These are phyloP conservation scores for Nothobranchius kuhntae DNA, from an alignment of 2,113 vertebrate genomes.

Conservation along the genomic window DNA sequence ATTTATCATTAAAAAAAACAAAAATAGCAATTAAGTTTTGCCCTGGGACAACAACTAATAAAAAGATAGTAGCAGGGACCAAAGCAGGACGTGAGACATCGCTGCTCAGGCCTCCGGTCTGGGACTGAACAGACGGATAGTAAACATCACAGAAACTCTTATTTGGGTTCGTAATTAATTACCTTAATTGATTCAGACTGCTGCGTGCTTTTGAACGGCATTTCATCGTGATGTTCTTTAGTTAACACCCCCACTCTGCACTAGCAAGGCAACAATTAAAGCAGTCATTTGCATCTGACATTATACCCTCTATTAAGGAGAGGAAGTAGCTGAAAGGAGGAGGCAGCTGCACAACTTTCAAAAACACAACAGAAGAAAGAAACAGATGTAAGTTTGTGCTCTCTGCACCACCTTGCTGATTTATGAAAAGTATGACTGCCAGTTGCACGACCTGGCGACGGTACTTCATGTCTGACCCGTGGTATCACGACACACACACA, in stretches of 20 bases:
- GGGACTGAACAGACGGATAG: conserved; percentile 39
- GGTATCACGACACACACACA: conserved; percentile 22
- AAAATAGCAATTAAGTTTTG: conserved; percentile 56
- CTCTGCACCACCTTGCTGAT: conserved; percentile 65
- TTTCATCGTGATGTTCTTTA: conserved; percentile 77
- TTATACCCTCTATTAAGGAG: conserved; percentile 70
- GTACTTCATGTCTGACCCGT: conserved; percentile 61
- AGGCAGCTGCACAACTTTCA: conserved; percentile 3
- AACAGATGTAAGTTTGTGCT: conserved; percentile 3
- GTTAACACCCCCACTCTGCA: conserved; percentile 63
- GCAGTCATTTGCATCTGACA: conserved; percentile 74
- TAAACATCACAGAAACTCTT: conserved; percentile 68
- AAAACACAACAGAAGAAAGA: not conserved
- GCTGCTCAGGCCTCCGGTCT: conserved; percentile 8
- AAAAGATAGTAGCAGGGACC: conserved; percentile 25
- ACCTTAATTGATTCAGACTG: conserved; percentile 70
- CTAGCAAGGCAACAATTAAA: conserved; percentile 76
- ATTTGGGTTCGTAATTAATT: conserved; percentile 70
- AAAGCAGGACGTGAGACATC: not conserved
- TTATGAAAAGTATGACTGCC: conserved; percentile 77
- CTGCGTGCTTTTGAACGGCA: conserved; percentile 68
- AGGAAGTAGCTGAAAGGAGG: conserved; percentile 21
- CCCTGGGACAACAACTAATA: conserved; percentile 43
- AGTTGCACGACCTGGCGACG: conserved; percentile 78
- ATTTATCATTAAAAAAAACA: conserved; percentile 48